phyloP scores from a whole-genome alignment of 2,113 vertebrate species.

The Hassar affinis region DNA sequence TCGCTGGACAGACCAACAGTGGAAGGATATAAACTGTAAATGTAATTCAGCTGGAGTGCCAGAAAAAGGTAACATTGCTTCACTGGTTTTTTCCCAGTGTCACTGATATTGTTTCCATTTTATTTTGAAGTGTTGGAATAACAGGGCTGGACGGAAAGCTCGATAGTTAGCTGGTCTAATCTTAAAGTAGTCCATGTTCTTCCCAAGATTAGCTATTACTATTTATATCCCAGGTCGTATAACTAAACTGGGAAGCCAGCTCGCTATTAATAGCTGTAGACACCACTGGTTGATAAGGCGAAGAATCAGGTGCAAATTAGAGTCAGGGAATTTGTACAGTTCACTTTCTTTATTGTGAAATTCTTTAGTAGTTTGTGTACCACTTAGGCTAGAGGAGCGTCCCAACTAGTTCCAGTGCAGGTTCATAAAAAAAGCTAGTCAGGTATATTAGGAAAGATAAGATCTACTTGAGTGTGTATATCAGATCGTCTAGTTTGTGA shows the following conservation, averaged over 20 bases:
- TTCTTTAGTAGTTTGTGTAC: background rate
- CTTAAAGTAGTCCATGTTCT: conserved; percentile 7
- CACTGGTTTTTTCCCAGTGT: no score
- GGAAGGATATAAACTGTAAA: conserved; percentile 1
- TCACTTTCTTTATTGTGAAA: background rate
- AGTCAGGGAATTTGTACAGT: background rate
- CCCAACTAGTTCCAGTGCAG: background rate
- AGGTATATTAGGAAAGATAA: background rate
- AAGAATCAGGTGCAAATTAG: background rate
- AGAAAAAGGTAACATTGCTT: conserved; percentile 11
- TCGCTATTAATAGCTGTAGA: conserved; percentile 27
- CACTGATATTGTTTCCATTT: background rate
- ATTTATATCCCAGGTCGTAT: conserved; percentile 5
- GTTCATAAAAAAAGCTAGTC: background rate
- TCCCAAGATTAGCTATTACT: conserved; percentile 7
- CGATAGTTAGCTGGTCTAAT: background rate
- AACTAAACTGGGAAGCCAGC: background rate
- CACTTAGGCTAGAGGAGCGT: background rate
- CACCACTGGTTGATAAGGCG: background rate
- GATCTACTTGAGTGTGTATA: background rate
- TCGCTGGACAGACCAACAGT: background rate
- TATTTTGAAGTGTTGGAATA: background rate
- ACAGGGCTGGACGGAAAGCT: background rate
- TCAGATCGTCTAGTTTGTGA: background rate
- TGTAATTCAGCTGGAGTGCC: background rate